phyloP scores from a whole-genome alignment of 1,140 invertebrate species.

The Brachionus koreanus region DNA sequence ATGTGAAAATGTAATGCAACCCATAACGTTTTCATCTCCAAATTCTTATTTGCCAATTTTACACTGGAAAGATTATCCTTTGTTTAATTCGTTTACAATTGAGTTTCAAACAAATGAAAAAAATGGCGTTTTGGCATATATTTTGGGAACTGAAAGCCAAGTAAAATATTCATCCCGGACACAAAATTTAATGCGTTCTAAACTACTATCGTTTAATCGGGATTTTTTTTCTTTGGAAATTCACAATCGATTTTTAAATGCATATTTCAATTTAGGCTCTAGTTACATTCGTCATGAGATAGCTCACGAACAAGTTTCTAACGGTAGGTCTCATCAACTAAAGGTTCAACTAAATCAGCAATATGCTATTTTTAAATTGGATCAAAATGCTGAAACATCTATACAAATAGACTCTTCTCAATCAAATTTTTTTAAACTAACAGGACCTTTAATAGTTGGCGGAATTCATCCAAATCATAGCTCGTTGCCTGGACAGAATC shows the following conservation, averaged over 20 bases:
- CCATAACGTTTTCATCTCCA: conserved; percentile 29
- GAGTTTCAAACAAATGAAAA: conserved; percentile 43
- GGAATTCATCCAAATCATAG: conserved; percentile 69
- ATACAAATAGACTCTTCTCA: background rate
- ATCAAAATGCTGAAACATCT: conserved; percentile 23
- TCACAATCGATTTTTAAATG: conserved; percentile 41
- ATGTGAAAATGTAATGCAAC: conserved; percentile 15
- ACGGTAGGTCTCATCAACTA: conserved; percentile 35
- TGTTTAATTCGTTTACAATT: background rate
- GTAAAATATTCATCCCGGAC: background rate
- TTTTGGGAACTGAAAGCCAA: conserved; percentile 6
- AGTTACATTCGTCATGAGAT: conserved; percentile 25
- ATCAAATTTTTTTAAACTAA: conserved; percentile 72
- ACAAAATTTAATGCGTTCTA: background rate
- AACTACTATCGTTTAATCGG: conserved; percentile 7
- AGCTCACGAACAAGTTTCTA: background rate
- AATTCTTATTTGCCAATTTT: conserved; percentile 30
- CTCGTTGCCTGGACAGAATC: conserved; percentile 50
- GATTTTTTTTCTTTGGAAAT: conserved; percentile 42
- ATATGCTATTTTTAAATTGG: conserved; percentile 27
- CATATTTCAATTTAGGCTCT: conserved; percentile 29
- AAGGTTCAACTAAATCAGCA: conserved; percentile 2
- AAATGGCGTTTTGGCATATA: conserved; percentile 24
- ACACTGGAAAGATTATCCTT: conserved; percentile 23
- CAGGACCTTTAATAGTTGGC: conserved; percentile 76